Conservation (phyloP, 2,888 invertebrate genomes). For the Pandemis corylana region DNA sequence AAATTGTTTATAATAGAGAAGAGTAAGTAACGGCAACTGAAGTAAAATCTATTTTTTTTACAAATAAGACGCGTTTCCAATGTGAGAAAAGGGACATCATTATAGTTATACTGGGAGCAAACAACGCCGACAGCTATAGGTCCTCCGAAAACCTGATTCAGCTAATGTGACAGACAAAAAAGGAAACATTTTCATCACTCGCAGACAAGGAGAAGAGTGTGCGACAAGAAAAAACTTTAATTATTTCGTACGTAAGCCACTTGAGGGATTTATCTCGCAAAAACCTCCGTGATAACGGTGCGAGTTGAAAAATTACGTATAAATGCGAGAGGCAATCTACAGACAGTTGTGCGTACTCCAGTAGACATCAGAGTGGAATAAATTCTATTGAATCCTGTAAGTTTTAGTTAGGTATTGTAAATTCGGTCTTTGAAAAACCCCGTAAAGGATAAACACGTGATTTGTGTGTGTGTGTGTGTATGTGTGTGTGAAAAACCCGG, state of each 20-base stretch:
- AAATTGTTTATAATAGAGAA: no score
- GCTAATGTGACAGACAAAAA: background rate
- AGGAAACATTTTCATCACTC: background rate
- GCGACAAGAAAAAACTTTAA: slow-evolving; percentile 16
- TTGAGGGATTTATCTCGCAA: slow-evolving; percentile 27
- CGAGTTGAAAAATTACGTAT: slow-evolving; percentile 36
- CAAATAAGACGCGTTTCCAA: no score
- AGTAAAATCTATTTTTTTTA: no score
- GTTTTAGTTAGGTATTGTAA: no score
- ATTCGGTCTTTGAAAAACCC: no score
- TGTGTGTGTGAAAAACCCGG: no score
- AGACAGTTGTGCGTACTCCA: slow-evolving; percentile 8
- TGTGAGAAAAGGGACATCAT: no score
- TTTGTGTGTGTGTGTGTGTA: no score
- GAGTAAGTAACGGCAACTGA: no score
- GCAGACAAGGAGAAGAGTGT: background rate
- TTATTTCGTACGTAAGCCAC: slow-evolving; percentile 21
- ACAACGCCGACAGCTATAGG: background rate
- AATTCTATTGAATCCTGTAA: no score
- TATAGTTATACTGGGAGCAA: background rate
- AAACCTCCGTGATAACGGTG: slow-evolving; percentile 29
- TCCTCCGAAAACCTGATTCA: background rate
- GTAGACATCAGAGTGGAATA: slow-evolving; percentile 6
- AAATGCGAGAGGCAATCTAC: slow-evolving; percentile 38
- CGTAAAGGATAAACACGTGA: no score